Base-by-base conservation (phyloP, 2,888 invertebrate species). In the Eulithis prunata region DNA sequence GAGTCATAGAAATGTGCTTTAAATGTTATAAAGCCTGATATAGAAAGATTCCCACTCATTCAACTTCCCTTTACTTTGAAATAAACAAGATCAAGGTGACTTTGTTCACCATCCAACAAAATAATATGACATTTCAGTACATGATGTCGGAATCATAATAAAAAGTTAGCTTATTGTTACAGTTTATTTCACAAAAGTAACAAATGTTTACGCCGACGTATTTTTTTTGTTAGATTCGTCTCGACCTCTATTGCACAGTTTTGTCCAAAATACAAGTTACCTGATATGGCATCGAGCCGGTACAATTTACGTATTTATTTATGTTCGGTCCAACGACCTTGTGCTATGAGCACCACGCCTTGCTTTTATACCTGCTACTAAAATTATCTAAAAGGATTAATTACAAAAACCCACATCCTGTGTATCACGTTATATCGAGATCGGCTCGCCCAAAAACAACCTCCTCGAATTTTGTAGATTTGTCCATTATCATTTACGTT, bases 241-340 rank as follows among this genome's bases (percentile, higher is more conserved):
- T 41, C 58, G 41, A 43, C 43, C 41, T 43, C 41, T 55, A 21
- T 51, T 43, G 32, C 36, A 21, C 51, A 57, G 47, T 58, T 70
- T 73, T 71, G 71, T 64, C 74, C 74, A 78, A 79, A 79, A 76
- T 73, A 75, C 78, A 81, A 83, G 81, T 78, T 84, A 75, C 86
- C 83, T 68, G 69, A 77, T 85, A 80, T 69, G 84, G 86, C 67
- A 72, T 71, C 80, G 77, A 72, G 75, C 74, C 66, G 62, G 45
- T 46, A 73, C 66, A 76, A 70, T 80, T 81, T 80, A 77, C 75
- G 77, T 77, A 70, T 75, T 75, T 64, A 57, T 74, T 45, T 68
- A 55, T 71, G 53, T 73, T 71, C 68, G 71, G 69, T 66, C 75
- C 64, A 73, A 59, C 77, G 81, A 82, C 85, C 85, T 86, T 84